Conservation (phyloP, 2,113 vertebrate species). For the Thinocorus orbignyianus region DNA sequence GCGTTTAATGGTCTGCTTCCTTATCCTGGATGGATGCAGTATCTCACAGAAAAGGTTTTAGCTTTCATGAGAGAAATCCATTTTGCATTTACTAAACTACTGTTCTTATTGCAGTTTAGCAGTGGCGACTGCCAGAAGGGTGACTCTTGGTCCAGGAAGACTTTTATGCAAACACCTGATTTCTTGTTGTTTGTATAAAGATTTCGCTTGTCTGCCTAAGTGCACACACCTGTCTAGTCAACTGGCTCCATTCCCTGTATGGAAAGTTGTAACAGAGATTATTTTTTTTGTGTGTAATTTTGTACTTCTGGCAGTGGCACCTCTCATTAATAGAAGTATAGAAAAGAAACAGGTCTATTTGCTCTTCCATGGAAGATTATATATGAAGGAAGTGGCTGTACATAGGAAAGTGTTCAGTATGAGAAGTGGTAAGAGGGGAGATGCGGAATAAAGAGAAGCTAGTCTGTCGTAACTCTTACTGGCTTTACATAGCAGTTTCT, state of each 20-base stretch:
- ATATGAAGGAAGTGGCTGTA: background rate
- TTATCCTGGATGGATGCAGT: background rate
- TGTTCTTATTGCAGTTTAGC: background rate
- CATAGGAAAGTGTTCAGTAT: background rate
- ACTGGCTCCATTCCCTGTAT: background rate
- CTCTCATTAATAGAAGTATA: background rate
- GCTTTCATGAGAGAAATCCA: background rate
- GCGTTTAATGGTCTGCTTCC: background rate
- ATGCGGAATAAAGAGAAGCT: background rate
- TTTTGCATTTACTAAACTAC: background rate
- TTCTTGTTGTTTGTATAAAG: background rate
- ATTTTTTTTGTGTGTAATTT: background rate
- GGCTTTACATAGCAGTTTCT: background rate
- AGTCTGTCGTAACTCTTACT: background rate
- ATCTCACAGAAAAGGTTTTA: background rate
- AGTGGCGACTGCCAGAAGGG: background rate
- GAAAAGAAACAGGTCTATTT: background rate
- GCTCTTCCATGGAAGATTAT: background rate
- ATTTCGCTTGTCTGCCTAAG: background rate
- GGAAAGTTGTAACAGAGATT: background rate
- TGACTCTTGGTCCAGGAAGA: background rate
- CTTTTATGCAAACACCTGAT: background rate
- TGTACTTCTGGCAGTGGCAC: background rate
- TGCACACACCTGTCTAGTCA: background rate
- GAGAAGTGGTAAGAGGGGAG: background rate